Conservation (phyloP, 2,888 invertebrate genomes). For the Drepana falcataria region DNA sequence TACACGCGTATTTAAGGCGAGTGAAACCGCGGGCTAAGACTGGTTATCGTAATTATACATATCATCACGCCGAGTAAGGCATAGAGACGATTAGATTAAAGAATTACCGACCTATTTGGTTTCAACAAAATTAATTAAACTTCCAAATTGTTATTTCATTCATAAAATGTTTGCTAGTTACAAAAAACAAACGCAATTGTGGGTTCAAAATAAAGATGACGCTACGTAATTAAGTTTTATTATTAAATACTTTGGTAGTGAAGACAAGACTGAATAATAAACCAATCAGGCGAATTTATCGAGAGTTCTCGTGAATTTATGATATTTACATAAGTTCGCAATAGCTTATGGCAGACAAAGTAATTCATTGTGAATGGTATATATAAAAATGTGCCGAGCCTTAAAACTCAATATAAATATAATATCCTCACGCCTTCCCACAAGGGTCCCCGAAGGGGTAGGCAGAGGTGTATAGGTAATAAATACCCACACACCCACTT, state of each 20-base stretch:
- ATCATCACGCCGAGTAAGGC: too few relatives aligned
- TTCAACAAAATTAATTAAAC: too few relatives aligned
- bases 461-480: too few relatives aligned
- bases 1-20: too few relatives aligned
- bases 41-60: too few relatives aligned
- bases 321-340: neutral
- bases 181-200: neutral
- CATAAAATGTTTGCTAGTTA: neutral
- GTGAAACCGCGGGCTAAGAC: too few relatives aligned
- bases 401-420: neutral
- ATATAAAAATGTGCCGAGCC: neutral
- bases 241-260: neutral
- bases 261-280: neutral
- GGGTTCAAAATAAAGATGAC: neutral
- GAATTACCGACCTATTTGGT: too few relatives aligned
- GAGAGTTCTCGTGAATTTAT: neutral
- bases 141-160: neutral
- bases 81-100: too few relatives aligned
- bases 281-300: neutral
- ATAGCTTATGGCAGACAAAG: neutral
- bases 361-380: neutral
- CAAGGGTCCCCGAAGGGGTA: too few relatives aligned
- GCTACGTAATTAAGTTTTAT: neutral
- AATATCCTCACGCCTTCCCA: too few relatives aligned
- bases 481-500: too few relatives aligned